Percentiles rank a stretch among this genome's conserved stretches.
Evolutionary conservation across 2,888 invertebrate genomes (phyloP).

Genomic region (Apotomis turbidana): DNA sequence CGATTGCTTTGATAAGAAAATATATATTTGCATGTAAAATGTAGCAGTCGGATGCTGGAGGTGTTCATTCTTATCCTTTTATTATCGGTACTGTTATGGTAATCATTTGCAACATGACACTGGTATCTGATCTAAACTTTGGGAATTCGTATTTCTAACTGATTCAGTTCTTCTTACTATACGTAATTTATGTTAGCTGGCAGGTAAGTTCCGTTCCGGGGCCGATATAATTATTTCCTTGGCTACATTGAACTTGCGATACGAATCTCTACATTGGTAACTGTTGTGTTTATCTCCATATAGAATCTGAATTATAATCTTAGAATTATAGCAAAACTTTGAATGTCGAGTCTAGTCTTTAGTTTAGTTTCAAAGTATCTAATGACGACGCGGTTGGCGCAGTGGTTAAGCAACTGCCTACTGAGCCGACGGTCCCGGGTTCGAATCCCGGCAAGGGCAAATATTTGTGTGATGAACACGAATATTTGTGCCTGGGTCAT

Average conservation of each 20-base stretch:
- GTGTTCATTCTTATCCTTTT: slow-evolving; percentile 71
- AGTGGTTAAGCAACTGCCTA: no score
- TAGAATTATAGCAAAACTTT: no score
- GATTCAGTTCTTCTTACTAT: slow-evolving; percentile 19
- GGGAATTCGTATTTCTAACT: slow-evolving; percentile 57
- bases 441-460: no score
- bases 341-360: no score
- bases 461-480: no score
- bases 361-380: neutral
- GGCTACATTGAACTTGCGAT: neutral
- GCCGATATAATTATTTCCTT: slow-evolving; percentile 16
- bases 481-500: no score
- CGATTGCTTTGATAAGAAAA: slow-evolving; percentile 76
- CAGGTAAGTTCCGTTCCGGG: slow-evolving; percentile 7
- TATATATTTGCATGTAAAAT: slow-evolving; percentile 78
- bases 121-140: slow-evolving; percentile 79
- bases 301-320: neutral
- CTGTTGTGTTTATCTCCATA: neutral
- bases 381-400: no score
- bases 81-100: slow-evolving; percentile 75
- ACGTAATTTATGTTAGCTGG: neutral
- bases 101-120: slow-evolving; percentile 79
- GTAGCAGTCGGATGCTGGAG: slow-evolving; percentile 63
- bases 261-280: slow-evolving; percentile 12
- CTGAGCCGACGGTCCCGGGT: no score